Percentiles rank a stretch among this genome's conserved stretches.
Conservation (phyloP, 2,797 vertebrate species). For the Neopelma chrysocephalum region DNA sequence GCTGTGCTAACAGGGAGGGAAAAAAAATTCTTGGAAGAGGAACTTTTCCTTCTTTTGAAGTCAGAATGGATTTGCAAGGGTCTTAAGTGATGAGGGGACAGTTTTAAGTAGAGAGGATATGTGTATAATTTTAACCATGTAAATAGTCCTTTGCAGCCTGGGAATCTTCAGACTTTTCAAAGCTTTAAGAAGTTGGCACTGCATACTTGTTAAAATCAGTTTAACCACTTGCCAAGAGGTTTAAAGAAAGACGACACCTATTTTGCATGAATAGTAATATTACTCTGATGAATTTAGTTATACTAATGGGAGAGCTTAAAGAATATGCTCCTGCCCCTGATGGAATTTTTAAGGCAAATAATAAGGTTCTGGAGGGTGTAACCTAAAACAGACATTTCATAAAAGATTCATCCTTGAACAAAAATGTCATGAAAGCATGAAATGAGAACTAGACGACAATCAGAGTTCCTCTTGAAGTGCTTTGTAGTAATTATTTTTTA, state of each 20-base stretch:
- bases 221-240: slow-evolving; percentile 67
- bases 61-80: slow-evolving; percentile 65
- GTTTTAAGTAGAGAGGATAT: slow-evolving; percentile 64
- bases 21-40: slow-evolving; percentile 14
- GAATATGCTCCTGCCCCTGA: slow-evolving; percentile 36
- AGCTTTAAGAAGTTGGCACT: slow-evolving; percentile 60
- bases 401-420: slow-evolving; percentile 69
- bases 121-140: slow-evolving; percentile 61
- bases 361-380: slow-evolving; percentile 68
- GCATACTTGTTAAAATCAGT: slow-evolving; percentile 64
- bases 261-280: slow-evolving; percentile 72
- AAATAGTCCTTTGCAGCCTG: slow-evolving; percentile 64
- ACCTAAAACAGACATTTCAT: slow-evolving; percentile 73
- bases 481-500: slow-evolving; percentile 68
- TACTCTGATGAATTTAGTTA: slow-evolving; percentile 68
- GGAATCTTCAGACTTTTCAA: slow-evolving; percentile 49
- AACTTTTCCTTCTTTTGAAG: slow-evolving; percentile 64
- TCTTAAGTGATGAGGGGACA: slow-evolving; percentile 64
- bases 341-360: slow-evolving; percentile 65
- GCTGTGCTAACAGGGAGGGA: not conserved
- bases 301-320: slow-evolving; percentile 56
- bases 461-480: slow-evolving; percentile 68
- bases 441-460: slow-evolving; percentile 60
- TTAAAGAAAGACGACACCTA: slow-evolving; percentile 68
- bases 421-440: slow-evolving; percentile 68